These are phyloP conservation scores for Xanthia icteritia DNA, from an alignment of 2,888 invertebrate species.

Conservation along the genomic window DNA sequence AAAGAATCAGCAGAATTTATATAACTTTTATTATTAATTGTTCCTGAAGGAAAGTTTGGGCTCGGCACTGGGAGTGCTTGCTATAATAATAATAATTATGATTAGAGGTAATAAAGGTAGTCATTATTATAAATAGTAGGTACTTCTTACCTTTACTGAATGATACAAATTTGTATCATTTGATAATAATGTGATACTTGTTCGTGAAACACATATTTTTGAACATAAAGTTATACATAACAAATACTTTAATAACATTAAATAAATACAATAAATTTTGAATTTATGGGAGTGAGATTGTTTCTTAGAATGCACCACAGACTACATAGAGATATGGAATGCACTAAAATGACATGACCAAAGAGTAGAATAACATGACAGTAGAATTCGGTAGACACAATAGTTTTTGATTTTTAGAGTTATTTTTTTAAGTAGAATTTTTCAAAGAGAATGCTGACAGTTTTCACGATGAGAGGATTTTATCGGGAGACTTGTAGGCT, in stretches of 20 bases:
- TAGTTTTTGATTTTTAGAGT: neutral
- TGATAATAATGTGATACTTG: neutral
- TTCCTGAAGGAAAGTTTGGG: neutral
- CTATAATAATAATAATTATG: conserved; percentile 11
- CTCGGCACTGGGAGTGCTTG: neutral
- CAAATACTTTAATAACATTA: conserved; percentile 38
- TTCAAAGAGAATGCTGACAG: neutral
- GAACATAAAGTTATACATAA: conserved; percentile 25
- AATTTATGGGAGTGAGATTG: neutral
- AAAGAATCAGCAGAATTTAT: neutral
- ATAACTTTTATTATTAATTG: neutral
- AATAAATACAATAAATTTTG: conserved; percentile 4
- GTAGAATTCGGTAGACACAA: neutral
- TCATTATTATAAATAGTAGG: neutral
- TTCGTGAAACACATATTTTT: conserved; percentile 24
- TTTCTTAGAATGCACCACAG: neutral
- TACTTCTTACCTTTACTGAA: neutral
- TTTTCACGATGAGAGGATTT: neutral
- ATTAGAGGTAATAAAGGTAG: neutral
- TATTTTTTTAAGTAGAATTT: neutral
- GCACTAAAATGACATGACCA: conserved; percentile 1
- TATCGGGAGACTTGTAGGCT: neutral
- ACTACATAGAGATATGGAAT: too few relatives aligned
- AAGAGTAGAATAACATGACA: neutral
- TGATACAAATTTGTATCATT: neutral